Conservation (phyloP, 2,113 vertebrate genomes). For the Bettongia penicillata region DNA sequence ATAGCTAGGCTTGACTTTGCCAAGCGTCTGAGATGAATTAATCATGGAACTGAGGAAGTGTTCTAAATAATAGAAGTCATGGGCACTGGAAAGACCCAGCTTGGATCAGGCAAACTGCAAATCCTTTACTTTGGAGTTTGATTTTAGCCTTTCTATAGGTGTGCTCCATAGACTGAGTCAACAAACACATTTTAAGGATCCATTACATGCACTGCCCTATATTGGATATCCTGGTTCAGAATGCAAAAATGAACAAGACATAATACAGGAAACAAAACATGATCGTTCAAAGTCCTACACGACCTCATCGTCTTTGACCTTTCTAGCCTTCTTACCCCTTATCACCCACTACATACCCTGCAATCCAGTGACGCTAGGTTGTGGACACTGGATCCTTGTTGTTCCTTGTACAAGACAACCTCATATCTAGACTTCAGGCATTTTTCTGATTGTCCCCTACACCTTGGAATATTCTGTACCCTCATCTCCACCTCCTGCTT, state of each 20-base stretch:
- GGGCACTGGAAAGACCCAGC: background rate
- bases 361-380: background rate
- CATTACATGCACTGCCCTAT: background rate
- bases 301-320: background rate
- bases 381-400: background rate
- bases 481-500: background rate
- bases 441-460: background rate
- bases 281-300: background rate
- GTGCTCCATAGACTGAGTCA: background rate
- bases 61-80: slow-evolving; percentile 32
- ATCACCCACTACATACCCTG: background rate
- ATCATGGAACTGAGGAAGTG: background rate
- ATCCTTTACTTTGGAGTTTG: background rate
- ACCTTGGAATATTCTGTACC: background rate
- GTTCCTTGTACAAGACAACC: background rate
- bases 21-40: slow-evolving; percentile 34
- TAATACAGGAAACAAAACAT: background rate
- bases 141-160: background rate
- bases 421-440: background rate
- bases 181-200: background rate
- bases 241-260: background rate
- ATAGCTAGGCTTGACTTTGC: slow-evolving; percentile 15
- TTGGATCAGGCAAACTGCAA: background rate
- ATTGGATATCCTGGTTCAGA: background rate
- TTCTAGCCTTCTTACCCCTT: background rate